A percentile compares a stretch with the other conserved stretches of the same genome.
Evolutionary conservation across 2,888 invertebrate genomes (phyloP).

Genomic region (Sarcophaga caerulescens): DNA sequence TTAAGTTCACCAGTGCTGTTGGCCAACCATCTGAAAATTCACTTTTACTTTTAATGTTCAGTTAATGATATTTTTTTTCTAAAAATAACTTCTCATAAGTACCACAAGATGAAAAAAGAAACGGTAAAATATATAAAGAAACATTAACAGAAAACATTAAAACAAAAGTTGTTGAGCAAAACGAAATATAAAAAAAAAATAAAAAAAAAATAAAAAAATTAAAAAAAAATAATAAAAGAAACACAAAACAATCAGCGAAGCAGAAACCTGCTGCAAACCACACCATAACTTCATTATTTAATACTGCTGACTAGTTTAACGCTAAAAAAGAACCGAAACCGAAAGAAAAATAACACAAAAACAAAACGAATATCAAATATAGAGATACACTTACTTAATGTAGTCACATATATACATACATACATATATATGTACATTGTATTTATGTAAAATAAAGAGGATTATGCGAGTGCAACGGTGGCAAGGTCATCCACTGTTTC

Average conservation of each 20-base stretch:
- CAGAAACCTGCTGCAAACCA: constrained; percentile 69
- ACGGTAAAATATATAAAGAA: constrained; percentile 44
- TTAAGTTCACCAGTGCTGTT: background rate
- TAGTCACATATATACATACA: background rate
- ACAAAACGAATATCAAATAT: background rate
- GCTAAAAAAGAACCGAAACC: constrained; percentile 30
- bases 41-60: constrained; percentile 54
- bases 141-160: constrained; percentile 12
- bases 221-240: constrained; percentile 17
- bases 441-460: constrained; percentile 48
- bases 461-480: constrained; percentile 75
- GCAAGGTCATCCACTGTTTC: constrained; percentile 79
- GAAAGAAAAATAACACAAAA: constrained; percentile 34
- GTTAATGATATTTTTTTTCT: background rate
- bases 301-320: constrained; percentile 66
- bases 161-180: constrained; percentile 32
- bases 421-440: constrained; percentile 48
- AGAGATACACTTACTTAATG: background rate
- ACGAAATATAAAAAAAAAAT: constrained; percentile 26
- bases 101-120: constrained; percentile 21
- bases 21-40: constrained; percentile 6
- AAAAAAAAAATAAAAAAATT: constrained; percentile 25
- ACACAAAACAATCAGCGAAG: constrained; percentile 64
- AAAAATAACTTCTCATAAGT: constrained; percentile 31
- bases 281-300: constrained; percentile 68